Conservation (phyloP, 92 coral and sea anemone genomes). For the Phymanthus crucifer region DNA sequence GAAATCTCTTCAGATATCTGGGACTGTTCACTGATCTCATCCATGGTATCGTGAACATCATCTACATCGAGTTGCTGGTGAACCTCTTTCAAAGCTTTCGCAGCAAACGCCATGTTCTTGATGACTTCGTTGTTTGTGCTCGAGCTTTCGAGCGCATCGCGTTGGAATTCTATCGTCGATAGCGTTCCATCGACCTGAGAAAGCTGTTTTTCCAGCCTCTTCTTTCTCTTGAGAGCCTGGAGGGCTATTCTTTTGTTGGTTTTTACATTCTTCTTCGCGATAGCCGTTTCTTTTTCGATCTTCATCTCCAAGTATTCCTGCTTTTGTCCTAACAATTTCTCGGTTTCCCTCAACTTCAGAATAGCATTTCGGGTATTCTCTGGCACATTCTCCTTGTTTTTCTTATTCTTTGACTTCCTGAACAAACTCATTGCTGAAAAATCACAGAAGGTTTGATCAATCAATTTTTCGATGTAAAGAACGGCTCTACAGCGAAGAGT, state of each 20-base stretch:
- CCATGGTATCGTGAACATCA: conserved; percentile 76
- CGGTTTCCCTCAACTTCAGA: conserved; percentile 68
- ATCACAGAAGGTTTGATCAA: neutral
- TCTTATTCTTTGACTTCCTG: conserved; percentile 25
- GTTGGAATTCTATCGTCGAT: conserved; percentile 74
- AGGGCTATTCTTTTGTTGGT: conserved; percentile 72
- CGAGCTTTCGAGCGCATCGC: conserved; percentile 78
- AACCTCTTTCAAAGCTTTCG: conserved; percentile 65
- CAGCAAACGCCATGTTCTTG: conserved; percentile 72
- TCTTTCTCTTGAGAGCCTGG: conserved; percentile 73
- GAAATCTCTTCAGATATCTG: conserved; percentile 72
- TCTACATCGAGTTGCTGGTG: conserved; percentile 62
- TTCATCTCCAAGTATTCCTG: conserved; percentile 73
- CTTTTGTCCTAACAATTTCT: conserved; percentile 69
- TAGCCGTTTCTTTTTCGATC: conserved; percentile 55
- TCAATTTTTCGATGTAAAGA: conserved; percentile 6
- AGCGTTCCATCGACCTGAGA: conserved; percentile 76
- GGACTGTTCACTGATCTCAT: conserved; percentile 75
- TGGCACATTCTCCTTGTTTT: conserved; percentile 69
- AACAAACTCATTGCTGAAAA: conserved; percentile 13
- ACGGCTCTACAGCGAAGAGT: conserved; percentile 1
- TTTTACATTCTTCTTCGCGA: conserved; percentile 59
- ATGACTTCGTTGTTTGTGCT: conserved; percentile 73
- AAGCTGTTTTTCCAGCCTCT: conserved; percentile 75
- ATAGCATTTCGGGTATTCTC: conserved; percentile 58